Conservation (phyloP, 2,888 invertebrate genomes). For the Ligdia adustata region DNA sequence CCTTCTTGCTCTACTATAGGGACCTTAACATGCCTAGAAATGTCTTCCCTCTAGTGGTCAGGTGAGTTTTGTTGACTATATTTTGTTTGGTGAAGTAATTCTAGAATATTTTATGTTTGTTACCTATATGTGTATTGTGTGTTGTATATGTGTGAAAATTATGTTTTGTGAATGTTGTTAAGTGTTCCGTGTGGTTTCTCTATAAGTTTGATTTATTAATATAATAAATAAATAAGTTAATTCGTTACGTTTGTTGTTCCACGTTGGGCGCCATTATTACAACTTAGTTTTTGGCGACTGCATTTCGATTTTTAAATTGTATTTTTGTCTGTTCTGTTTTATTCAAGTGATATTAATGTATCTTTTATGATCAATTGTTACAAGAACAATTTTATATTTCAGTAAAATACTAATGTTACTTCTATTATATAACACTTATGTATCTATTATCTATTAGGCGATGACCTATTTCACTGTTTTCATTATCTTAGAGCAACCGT, state of each 20-base stretch:
- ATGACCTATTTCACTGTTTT: too few relatives aligned
- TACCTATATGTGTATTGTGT: slow-evolving; percentile 6
- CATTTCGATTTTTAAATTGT: too few relatives aligned
- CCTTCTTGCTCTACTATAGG: slow-evolving; percentile 90
- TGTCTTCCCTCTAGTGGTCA: slow-evolving; percentile 89
- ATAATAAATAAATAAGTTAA: too few relatives aligned
- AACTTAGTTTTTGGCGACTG: too few relatives aligned
- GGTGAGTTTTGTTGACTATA: slow-evolving; percentile 68
- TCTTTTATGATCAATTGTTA: too few relatives aligned
- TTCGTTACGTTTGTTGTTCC: slow-evolving; percentile 8
- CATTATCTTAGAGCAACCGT: too few relatives aligned
- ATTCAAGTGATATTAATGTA: too few relatives aligned
- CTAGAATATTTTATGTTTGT: not conserved
- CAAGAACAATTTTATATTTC: too few relatives aligned
- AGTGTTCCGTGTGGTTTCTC: not conserved
- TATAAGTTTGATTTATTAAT: not conserved
- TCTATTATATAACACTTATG: too few relatives aligned
- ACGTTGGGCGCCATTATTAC: not conserved
- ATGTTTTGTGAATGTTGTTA: slow-evolving; percentile 21
- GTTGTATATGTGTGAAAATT: slow-evolving; percentile 20
- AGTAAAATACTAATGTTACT: too few relatives aligned
- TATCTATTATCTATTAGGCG: too few relatives aligned
- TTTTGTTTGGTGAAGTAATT: not conserved
- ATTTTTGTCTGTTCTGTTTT: too few relatives aligned
- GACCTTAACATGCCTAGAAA: slow-evolving; percentile 87